Base-by-base conservation (phyloP, 2,113 vertebrate species). In the Arenaria interpres region DNA sequence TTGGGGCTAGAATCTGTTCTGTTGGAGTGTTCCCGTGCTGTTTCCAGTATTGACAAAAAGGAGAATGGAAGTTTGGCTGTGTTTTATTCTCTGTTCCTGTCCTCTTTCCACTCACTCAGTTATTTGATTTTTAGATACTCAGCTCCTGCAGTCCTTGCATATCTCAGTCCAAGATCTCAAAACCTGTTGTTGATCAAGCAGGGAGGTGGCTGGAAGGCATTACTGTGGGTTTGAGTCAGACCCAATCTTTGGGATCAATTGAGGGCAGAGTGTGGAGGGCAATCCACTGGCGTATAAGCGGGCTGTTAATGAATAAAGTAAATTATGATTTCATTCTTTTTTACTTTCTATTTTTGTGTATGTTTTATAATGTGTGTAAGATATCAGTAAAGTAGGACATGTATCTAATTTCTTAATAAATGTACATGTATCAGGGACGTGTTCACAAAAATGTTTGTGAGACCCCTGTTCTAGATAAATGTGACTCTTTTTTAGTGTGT, bases 381-480 rank as follows among this genome's bases (percentile, higher is more conserved):
- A 14, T 21, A 64, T 77, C 24, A 27, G 33, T 45, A 7, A 14
- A 68, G 17, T 48, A 17, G 12, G 48, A 39, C 20, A 5, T 23
- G 12, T 45, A 17, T 53, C 6, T 53, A 41, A 35, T 72, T 85
- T 64, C 22, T 68, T 48, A 85, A 50, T 82, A 50, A 72, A 37
- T 46, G 17, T 8, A 4, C 3, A 2, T n/a, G 0, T 51, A 3
- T 24, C 28, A 21, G 4, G 8, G 2, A 1, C 6, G 2, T 30
- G 9, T 32, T 75, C 24, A 33, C 32, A 28, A 48, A 71, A 32
- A 79, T 20, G 22, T 71, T 75, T 35, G 9, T 17, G 24, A 66
- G 19, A 41, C 8, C 4, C 7, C 4, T 35, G 10, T 88, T 90
- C 12, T 27, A 28, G n/a, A 23, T 71, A 48, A 76, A 41, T 1